Conservation (phyloP, 2,888 invertebrate genomes). For the Drosophila nigricruria region DNA sequence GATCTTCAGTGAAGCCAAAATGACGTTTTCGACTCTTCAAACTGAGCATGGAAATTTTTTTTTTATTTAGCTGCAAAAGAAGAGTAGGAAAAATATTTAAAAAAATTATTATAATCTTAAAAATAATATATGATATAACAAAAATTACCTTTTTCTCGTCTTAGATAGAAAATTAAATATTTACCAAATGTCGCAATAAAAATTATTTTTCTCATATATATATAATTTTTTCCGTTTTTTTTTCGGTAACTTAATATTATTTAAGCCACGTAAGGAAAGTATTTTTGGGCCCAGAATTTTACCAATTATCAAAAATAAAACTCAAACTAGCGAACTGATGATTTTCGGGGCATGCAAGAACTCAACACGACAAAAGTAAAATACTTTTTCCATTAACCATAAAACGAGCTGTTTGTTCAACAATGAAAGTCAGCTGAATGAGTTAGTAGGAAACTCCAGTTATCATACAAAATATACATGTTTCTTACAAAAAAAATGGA, state of each 20-base stretch:
- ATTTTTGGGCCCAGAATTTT: neutral
- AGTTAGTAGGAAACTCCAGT: constrained; percentile 8
- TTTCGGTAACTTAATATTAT: neutral
- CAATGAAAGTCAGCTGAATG: constrained; percentile 25
- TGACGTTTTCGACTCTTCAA: neutral
- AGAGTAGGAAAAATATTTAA: neutral
- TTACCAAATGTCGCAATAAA: neutral
- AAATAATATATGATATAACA: neutral
- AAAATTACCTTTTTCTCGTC: neutral
- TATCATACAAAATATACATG: neutral
- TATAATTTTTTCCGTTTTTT: constrained; percentile 4
- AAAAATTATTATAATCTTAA: neutral
- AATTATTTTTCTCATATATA: neutral
- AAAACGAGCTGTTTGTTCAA: constrained; percentile 21
- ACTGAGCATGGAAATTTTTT: neutral
- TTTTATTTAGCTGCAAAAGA: neutral
- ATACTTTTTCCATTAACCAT: constrained; percentile 11
- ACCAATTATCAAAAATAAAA: neutral
- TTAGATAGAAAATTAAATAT: neutral
- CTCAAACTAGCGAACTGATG: neutral
- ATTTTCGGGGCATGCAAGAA: neutral
- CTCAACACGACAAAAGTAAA: constrained; percentile 1
- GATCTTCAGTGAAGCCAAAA: neutral
- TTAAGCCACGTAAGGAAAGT: neutral
- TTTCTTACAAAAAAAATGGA: neutral